A percentile compares a stretch with the other conserved stretches of the same genome.
Conservation (phyloP, 2,888 invertebrate genomes). For the Aphidius colemani region DNA sequence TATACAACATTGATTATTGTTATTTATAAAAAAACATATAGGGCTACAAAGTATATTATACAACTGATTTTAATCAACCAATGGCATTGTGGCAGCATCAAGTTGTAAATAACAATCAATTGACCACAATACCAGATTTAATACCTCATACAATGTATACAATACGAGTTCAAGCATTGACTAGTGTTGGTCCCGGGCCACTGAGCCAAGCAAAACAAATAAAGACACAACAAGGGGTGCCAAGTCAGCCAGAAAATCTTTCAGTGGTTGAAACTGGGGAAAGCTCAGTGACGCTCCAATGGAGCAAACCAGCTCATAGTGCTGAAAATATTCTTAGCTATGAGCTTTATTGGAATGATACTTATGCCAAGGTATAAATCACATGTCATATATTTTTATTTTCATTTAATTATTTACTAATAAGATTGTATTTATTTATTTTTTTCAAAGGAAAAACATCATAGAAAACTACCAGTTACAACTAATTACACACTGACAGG, state of each 20-base stretch:
- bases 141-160: constrained; percentile 93
- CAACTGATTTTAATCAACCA: constrained; percentile 83
- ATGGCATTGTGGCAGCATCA: constrained; percentile 92
- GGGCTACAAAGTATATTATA: constrained; percentile 98
- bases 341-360: constrained; percentile 97
- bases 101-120: constrained; percentile 89
- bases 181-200: constrained; percentile 94
- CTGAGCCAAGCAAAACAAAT: constrained; percentile 96
- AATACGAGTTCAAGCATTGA: constrained; percentile 90
- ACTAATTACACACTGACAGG: constrained; percentile 87
- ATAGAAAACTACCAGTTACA: constrained; percentile 79
- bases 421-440: background rate
- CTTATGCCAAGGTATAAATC: constrained; percentile 74
- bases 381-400: background rate
- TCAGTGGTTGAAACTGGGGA: constrained; percentile 86
- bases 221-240: constrained; percentile 97
- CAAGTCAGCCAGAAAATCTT: constrained; percentile 92
- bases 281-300: constrained; percentile 87
- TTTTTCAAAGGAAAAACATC: constrained; percentile 71
- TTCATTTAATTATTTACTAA: background rate
- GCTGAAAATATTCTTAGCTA: constrained; percentile 94
- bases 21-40: constrained; percentile 56
- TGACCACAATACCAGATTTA: constrained; percentile 91
- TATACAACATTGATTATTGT: background rate
- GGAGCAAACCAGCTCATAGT: constrained; percentile 90